Conservation (phyloP, 2,888 invertebrate species). For the Brachyptera putata region DNA sequence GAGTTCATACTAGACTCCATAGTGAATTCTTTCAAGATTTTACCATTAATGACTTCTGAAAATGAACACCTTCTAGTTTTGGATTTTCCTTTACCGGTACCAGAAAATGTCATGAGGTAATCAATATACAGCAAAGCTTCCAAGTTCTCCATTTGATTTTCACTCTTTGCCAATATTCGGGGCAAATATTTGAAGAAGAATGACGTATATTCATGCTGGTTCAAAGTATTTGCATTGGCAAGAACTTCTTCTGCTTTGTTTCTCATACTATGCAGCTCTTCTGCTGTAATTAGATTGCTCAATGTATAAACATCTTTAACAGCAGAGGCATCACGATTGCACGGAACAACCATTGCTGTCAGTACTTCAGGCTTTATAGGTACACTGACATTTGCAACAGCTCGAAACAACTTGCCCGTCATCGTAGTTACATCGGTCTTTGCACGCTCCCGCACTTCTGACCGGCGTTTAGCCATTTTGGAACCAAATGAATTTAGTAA, state of each 20-base stretch:
- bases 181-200: slow-evolving; percentile 4
- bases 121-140: slow-evolving; percentile 21
- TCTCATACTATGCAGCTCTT: neutral
- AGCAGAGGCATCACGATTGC: slow-evolving; percentile 12
- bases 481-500: slow-evolving; percentile 14
- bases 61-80: slow-evolving; percentile 1
- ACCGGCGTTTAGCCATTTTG: neutral
- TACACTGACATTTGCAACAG: neutral
- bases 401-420: neutral
- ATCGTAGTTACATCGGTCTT: neutral
- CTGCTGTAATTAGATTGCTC: slow-evolving; percentile 14
- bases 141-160: neutral
- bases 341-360: neutral
- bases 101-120: slow-evolving; percentile 5
- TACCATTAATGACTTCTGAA: slow-evolving; percentile 7
- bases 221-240: neutral
- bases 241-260: slow-evolving; percentile 1
- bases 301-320: slow-evolving; percentile 21
- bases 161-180: neutral
- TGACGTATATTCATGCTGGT: neutral
- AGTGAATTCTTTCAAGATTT: slow-evolving; percentile 16
- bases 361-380: neutral
- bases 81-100: neutral
- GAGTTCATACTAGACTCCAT: neutral
- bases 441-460: neutral